Conservation (phyloP, 2,888 invertebrate genomes). For the Caenorhabditis virilis region DNA sequence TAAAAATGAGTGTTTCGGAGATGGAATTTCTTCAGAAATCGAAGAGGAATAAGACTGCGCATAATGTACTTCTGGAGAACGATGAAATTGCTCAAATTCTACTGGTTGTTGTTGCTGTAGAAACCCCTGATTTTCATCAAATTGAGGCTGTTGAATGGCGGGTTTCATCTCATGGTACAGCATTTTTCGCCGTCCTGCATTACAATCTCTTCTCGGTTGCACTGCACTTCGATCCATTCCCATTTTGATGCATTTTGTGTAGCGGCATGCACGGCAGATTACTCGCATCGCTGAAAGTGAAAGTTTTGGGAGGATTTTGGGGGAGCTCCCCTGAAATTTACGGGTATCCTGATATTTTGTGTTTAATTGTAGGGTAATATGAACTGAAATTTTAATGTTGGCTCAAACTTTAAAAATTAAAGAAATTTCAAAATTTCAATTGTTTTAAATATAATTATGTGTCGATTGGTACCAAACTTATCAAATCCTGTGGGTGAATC, state of each 20-base stretch:
- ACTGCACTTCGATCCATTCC: conserved; percentile 55
- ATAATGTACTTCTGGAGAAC: conserved; percentile 24
- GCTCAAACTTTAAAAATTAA: background rate
- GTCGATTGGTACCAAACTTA: too few relatives aligned
- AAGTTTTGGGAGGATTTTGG: too few relatives aligned
- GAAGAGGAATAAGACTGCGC: conserved; percentile 43
- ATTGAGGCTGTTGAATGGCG: background rate
- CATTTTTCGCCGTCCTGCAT: conserved; percentile 50
- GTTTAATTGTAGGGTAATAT: too few relatives aligned
- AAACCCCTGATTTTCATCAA: background rate
- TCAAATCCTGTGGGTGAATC: too few relatives aligned
- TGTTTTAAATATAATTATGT: too few relatives aligned
- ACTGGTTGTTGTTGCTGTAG: background rate
- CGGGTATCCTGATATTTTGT: too few relatives aligned
- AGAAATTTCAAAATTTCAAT: background rate
- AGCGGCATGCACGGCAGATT: conserved; percentile 54
- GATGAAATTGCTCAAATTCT: background rate
- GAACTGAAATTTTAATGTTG: too few relatives aligned
- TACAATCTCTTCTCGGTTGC: conserved; percentile 53
- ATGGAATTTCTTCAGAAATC: conserved; percentile 32
- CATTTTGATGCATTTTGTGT: conserved; percentile 43
- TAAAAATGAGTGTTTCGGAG: conserved; percentile 22
- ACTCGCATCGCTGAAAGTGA: conserved; percentile 51
- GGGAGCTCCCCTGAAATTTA: too few relatives aligned
- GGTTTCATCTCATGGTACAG: conserved; percentile 18